A percentile compares a stretch with the other conserved stretches of the same genome.
phyloP scores from a whole-genome alignment of 2,113 vertebrate genomes.

The Malurus melanocephalus region DNA sequence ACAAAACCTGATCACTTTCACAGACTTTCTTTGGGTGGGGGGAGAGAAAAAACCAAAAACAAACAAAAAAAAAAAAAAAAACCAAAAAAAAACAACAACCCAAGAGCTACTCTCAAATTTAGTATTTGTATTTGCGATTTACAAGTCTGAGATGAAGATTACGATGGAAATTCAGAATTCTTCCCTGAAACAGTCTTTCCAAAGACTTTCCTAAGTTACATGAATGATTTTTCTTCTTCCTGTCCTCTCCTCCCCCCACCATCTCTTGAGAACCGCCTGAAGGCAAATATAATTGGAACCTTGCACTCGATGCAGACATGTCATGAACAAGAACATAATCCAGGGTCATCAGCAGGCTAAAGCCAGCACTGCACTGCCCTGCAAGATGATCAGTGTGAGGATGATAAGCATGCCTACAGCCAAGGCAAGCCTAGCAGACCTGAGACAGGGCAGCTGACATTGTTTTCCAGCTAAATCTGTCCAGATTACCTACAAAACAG shows the following conservation, averaged over 20 bases:
- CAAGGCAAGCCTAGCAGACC: neutral
- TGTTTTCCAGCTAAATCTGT: neutral
- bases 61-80: neutral
- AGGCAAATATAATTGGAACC: conserved; percentile 52
- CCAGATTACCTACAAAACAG: neutral
- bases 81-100: neutral
- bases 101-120: neutral
- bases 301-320: conserved; percentile 27
- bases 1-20: neutral
- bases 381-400: neutral
- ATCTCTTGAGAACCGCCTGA: conserved; percentile 43
- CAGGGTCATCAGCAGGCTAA: conserved; percentile 26
- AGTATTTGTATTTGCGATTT: neutral
- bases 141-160: neutral
- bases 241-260: neutral
- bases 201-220: neutral
- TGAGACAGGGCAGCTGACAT: neutral
- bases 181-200: neutral
- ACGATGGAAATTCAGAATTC: neutral
- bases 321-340: conserved; percentile 38
- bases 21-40: neutral
- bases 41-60: no score
- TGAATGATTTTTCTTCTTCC: neutral
- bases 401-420: neutral
- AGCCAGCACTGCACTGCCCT: neutral